A percentile compares a stretch with the other conserved stretches of the same genome.
phyloP scores from a whole-genome alignment of 2,797 vertebrate genomes.

The Lepilemur ruficaudatus region DNA sequence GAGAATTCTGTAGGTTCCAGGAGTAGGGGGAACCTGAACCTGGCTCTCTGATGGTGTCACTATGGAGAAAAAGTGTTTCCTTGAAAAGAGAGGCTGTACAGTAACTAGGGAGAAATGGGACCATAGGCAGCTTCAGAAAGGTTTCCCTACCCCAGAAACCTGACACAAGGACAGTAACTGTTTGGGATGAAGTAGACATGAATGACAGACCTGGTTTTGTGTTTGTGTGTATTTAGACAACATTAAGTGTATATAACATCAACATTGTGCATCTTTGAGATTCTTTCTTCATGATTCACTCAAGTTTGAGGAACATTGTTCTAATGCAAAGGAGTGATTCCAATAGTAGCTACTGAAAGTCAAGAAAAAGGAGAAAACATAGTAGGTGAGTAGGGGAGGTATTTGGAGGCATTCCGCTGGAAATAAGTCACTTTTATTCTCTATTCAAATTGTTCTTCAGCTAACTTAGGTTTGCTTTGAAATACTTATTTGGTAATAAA shows the following conservation, averaged over 20 bases:
- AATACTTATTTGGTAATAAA: conserved; percentile 20
- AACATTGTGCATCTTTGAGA: background rate
- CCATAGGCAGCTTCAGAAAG: background rate
- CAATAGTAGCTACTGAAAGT: background rate
- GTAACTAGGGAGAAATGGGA: background rate
- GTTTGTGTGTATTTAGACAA: background rate
- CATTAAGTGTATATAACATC: background rate
- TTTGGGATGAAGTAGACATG: background rate
- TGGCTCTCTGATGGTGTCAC: background rate
- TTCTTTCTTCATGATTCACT: background rate
- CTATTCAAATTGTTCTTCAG: background rate
- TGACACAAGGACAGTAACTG: background rate
- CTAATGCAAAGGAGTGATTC: background rate
- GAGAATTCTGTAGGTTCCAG: background rate
- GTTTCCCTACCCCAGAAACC: background rate
- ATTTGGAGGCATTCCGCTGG: background rate
- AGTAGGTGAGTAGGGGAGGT: background rate
- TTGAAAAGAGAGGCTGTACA: background rate
- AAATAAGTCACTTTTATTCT: conserved; percentile 15
- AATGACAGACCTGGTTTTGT: background rate
- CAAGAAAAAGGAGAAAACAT: background rate
- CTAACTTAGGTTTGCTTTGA: background rate
- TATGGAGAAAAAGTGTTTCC: background rate
- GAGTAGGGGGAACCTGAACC: background rate
- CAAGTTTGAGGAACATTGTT: background rate